Evolutionary conservation across 2,888 invertebrate species (phyloP), one percentile per base, ranked within the genome.

Genomic region (Mechanitis messenoides): DNA sequence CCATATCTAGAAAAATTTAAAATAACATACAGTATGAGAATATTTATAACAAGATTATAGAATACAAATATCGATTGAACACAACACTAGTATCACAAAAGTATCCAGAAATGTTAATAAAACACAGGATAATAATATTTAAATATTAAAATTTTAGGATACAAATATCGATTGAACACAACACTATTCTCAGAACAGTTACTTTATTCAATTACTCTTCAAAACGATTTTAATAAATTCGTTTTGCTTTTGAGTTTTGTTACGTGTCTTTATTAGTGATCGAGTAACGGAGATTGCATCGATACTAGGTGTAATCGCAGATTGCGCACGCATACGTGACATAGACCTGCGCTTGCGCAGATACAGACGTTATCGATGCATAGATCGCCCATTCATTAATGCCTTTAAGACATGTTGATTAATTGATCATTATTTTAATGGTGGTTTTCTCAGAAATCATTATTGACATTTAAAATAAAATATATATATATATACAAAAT

Each of bases 251-350:
- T 81, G 79, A 79, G 79, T 80, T 81, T 80, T 72, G 83, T 84
- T 85, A 85, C 87, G 85, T 85, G 84, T 84, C 76, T 75, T 77
- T 81, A 83, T 85, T 85, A 84, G 78, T 73, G 66, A 68, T 72
- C 71, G 66, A 66, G 74, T 85, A 84, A 83, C 85, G 84, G 85
- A 71, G 59, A 63, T 65, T 61, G 56, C 65, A 60, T 63, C 61
- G 53, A 28, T 38, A 46, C 60, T 20, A 62, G 61, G 63, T 57
- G 63, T 66, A 69, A 68, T 71, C 72, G 74, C 69, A 76, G 79
- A 84, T 84, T 83, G 75, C 77, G 72, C 81, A 81, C 81, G 82
- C 78, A 76, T 74, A 79, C 80, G 74, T 70, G 72, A 74, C 69
- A 68, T 61, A 62, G 60, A 50, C 63, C 59, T 69, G 71, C 61